Base-by-base conservation (phyloP, 2,888 invertebrate species). In the Hirtodrosophila alboralis region DNA sequence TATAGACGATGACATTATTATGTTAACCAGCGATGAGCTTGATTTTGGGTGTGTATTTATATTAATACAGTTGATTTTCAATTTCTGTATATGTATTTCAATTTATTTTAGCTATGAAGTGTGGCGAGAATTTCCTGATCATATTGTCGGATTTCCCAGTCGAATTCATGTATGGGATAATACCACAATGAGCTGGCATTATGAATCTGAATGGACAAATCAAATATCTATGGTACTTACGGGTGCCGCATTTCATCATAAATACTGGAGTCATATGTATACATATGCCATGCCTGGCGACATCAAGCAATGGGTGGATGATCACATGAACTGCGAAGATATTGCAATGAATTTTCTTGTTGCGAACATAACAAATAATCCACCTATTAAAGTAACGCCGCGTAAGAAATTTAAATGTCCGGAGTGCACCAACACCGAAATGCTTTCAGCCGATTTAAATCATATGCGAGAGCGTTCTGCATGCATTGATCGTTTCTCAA, bases 261-360 rank as follows among this genome's bases (percentile, higher is more conserved):
- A 98, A 93, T 96, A 95, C 88, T 98, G 97, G 96, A 97, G 96
- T 87, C 96, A 96, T 91, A 94, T 97, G 91, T 98, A 98, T 90
- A 97, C 97, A 13, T 94, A 95, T 79, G 93, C 94, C 34, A 95
- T 98, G 95, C 97, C 98, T 0, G 92, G 93, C 0, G 94, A 95
- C 79, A 95, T 98, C 34, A 94, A 95, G 59, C 92, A 94, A 49
- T 98, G 96, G 96, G 98, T 98, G 0, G 98, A 98, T 89, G 95
- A 96, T 10, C 95, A 96, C 87, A 98, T 98, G 96, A 98, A 98
- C 91, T 98, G 98, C 89, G 98, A 98, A 90, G 98, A 98, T 88
- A 97, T 98, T 76, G 98, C 98, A 1, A 98, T 98, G 97, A 98
- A 98, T 91, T 98, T 98, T 91, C 93, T 98, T 3, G 96, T 98